Evolutionary conservation across 2,113 vertebrate genomes (phyloP).

Genomic region (Actenoides lindsayi): DNA sequence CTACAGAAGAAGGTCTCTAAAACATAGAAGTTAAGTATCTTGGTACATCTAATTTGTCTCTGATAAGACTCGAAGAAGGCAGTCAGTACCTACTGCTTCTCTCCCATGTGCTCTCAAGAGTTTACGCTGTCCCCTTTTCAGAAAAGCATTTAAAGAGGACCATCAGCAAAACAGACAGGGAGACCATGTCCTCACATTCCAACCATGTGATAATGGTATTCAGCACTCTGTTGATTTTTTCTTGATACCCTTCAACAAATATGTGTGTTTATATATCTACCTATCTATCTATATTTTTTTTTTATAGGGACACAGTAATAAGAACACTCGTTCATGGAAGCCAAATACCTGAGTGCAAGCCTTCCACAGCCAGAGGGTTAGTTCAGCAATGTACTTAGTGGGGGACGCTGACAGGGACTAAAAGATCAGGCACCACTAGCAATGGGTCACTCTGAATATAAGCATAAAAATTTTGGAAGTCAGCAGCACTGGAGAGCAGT

Average conservation of each 20-base stretch:
- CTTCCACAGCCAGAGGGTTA: not conserved
- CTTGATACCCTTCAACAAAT: not conserved
- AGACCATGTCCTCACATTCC: not conserved
- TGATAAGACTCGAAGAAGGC: fast-evolving
- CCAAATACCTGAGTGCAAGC: not conserved
- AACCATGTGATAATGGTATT: not conserved
- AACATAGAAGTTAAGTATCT: not conserved
- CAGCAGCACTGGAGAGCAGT: not conserved
- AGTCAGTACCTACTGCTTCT: not conserved
- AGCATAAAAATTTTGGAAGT: not conserved
- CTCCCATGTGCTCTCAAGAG: not conserved
- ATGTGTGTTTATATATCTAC: not conserved
- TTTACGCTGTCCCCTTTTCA: not conserved
- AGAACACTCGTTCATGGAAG: not conserved
- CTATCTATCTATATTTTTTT: not conserved
- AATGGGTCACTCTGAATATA: not conserved
- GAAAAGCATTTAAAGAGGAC: not conserved
- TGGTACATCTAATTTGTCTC: not conserved
- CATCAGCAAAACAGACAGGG: not conserved
- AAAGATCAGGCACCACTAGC: not conserved
- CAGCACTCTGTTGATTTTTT: not conserved
- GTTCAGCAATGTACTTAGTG: not conserved
- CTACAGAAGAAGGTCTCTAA: not conserved
- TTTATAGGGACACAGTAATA: not conserved
- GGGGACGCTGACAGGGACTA: not conserved